phyloP scores from a whole-genome alignment of 2,113 vertebrate species.

The Nesoenas mayeri region DNA sequence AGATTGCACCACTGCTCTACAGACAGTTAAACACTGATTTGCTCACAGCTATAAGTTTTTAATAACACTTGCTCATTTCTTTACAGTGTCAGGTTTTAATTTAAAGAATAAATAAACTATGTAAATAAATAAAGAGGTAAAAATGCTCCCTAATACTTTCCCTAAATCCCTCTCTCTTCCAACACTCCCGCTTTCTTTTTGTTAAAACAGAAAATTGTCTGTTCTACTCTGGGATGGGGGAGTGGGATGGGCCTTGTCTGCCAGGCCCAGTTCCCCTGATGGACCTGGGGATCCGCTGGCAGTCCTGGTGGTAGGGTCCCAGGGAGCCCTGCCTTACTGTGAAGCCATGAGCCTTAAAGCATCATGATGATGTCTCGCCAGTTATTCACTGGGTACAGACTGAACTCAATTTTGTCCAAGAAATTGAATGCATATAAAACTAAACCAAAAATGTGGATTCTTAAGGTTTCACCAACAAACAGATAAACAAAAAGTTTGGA shows the following conservation, averaged over 20 bases:
- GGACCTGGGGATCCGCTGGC: not conserved
- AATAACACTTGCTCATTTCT: not conserved
- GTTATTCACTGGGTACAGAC: not conserved
- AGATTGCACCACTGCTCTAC: not conserved
- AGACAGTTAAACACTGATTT: constrained; percentile 22
- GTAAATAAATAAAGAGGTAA: not conserved
- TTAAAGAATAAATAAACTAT: constrained; percentile 4
- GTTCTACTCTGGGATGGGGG: not conserved
- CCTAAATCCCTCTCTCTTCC: not conserved
- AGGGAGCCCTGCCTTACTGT: not conserved
- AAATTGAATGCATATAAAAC: not conserved
- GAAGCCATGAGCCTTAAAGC: not conserved
- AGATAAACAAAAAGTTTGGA: not conserved
- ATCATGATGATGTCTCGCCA: not conserved
- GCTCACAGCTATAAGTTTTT: not conserved
- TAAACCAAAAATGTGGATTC: not conserved
- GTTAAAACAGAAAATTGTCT: not conserved
- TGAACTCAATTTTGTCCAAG: not conserved
- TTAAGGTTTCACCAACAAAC: too few species aligned
- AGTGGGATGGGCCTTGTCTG: too few species aligned
- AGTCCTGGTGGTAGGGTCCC: not conserved
- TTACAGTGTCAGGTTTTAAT: not conserved
- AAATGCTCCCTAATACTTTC: not conserved
- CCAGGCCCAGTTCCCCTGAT: not conserved
- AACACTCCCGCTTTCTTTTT: not conserved